Evolutionary conservation across 2,113 vertebrate species (phyloP).

Genomic region (Cephalopholis sonnerati): DNA sequence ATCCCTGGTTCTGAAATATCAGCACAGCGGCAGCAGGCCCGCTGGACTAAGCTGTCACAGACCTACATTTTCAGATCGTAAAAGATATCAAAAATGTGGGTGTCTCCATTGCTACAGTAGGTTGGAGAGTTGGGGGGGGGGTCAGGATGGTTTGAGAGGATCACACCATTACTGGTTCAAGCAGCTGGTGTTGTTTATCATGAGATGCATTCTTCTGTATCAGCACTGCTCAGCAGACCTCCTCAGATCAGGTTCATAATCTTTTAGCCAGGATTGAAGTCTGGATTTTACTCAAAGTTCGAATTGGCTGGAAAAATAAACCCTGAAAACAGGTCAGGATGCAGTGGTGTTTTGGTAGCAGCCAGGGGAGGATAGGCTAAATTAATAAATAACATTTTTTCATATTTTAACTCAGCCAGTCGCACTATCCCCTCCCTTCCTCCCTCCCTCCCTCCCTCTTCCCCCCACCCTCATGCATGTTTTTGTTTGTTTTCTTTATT

Average conservation of each 20-base stretch:
- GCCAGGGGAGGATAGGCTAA: not conserved
- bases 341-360: not conserved
- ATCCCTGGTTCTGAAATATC: slow-evolving; percentile 79
- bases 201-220: not conserved
- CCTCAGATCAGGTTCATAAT: slow-evolving; percentile 10
- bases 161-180: not conserved
- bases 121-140: not conserved
- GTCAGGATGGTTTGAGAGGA: not conserved
- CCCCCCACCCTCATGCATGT: not conserved
- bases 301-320: slow-evolving; percentile 3
- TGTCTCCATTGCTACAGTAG: not conserved
- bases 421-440: not conserved
- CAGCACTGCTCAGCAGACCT: not conserved
- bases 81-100: slow-evolving; percentile 61
- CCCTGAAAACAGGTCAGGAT: not conserved
- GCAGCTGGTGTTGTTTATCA: slow-evolving; percentile 3
- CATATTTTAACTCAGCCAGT: not conserved
- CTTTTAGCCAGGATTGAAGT: not conserved
- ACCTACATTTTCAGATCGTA: slow-evolving; percentile 77
- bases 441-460: too few species aligned
- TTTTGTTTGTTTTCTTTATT: slow-evolving; percentile 16
- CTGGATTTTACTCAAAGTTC: not conserved
- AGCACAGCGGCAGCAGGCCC: slow-evolving; percentile 61
- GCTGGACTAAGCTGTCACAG: slow-evolving; percentile 68
- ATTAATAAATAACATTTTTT: not conserved